Conservation (phyloP, 1,140 invertebrate genomes). For the Nebria ingens region DNA sequence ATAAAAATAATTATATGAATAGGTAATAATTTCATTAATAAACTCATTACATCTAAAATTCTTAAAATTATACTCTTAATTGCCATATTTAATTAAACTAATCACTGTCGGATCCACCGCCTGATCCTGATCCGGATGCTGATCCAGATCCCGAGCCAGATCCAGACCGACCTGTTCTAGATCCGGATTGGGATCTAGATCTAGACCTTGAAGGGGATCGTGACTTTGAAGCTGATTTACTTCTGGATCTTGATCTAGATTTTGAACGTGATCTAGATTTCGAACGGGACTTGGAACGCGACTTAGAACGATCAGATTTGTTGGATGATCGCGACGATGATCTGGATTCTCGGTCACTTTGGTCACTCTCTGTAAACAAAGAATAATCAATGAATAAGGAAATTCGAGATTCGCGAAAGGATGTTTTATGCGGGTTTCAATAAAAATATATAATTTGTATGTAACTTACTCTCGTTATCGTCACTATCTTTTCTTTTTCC, state of each 20-base stretch:
- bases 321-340: slow-evolving; percentile 8
- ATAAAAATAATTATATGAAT: no score
- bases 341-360: slow-evolving; percentile 1
- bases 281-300: slow-evolving; percentile 17
- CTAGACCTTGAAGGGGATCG: slow-evolving; percentile 26
- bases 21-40: no score
- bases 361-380: not conserved
- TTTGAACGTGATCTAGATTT: slow-evolving; percentile 26
- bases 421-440: no score
- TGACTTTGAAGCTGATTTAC: slow-evolving; percentile 21
- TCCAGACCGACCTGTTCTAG: slow-evolving; percentile 27
- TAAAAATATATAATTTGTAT: slow-evolving; percentile 12
- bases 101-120: slow-evolving; percentile 21
- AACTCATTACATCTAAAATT: no score
- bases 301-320: no score
- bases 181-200: slow-evolving; percentile 29
- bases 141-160: slow-evolving; percentile 31
- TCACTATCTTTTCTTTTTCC: slow-evolving; percentile 22
- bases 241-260: slow-evolving; percentile 25
- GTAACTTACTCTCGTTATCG: slow-evolving; percentile 28
- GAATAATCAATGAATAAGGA: no score
- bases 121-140: slow-evolving; percentile 30
- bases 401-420: no score
- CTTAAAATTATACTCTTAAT: no score
- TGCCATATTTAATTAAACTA: slow-evolving; percentile 12